A percentile compares a stretch with the other conserved stretches of the same genome.
Conservation (phyloP, 2,113 vertebrate genomes). For the Chinchilla lanigera region DNA sequence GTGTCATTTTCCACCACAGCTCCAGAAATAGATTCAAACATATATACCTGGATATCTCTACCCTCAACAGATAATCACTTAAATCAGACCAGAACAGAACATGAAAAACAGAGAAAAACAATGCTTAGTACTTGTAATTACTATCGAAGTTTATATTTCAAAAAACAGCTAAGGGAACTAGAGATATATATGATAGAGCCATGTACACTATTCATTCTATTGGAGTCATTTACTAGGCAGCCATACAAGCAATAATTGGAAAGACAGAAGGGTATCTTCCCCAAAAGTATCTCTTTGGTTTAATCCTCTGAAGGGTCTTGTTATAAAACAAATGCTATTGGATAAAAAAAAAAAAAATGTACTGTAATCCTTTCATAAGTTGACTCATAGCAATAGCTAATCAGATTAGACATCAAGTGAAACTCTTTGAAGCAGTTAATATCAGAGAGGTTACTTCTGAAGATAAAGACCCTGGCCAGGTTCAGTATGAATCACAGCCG, state of each 20-base stretch:
- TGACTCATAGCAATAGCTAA: neutral
- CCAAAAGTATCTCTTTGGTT: neutral
- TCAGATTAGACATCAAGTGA: neutral
- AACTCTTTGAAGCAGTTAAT: neutral
- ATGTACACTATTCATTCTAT: neutral
- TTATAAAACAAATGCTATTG: conserved; percentile 32
- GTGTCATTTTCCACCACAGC: neutral
- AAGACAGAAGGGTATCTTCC: conserved; percentile 9
- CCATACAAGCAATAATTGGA: neutral
- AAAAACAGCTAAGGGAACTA: neutral
- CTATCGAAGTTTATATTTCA: neutral
- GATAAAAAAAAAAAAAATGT: neutral
- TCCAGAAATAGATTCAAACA: neutral
- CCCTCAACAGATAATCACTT: neutral
- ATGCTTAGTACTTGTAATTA: neutral
- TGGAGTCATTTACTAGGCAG: neutral
- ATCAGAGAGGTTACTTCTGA: neutral
- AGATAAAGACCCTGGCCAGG: neutral
- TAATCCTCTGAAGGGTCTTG: neutral
- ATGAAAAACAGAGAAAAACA: neutral
- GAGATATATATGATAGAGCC: neutral
- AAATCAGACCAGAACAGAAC: neutral
- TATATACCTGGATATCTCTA: neutral
- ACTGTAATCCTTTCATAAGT: neutral
- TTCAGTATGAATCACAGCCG: neutral